Evolutionary conservation across 2,797 vertebrate genomes (phyloP).

Genomic region (Galagoides demidoff): DNA sequence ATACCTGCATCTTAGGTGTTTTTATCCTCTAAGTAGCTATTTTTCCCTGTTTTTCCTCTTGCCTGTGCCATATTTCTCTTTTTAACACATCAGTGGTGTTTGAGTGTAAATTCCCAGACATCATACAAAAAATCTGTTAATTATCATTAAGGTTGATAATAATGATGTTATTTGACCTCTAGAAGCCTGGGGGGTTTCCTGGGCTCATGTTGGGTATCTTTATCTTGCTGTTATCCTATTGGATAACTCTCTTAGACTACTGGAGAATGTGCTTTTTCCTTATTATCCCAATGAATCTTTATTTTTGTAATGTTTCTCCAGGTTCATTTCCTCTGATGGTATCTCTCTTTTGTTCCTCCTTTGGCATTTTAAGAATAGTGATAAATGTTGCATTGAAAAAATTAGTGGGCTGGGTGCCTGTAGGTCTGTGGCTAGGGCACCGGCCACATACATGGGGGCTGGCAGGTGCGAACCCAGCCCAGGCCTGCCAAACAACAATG

Average conservation of each 20-base stretch:
- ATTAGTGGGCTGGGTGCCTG: too few relatives aligned
- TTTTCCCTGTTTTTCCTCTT: conserved; percentile 10
- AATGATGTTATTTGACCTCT: background rate
- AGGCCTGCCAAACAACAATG: too few relatives aligned
- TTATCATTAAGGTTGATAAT: background rate
- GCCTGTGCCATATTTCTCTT: background rate
- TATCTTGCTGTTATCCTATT: background rate
- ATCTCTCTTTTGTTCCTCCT: conserved; percentile 48
- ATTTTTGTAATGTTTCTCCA: conserved; percentile 39
- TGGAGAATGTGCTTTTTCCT: background rate
- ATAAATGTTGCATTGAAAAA: conserved; percentile 16
- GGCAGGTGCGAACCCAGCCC: too few relatives aligned
- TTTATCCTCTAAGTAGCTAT: background rate
- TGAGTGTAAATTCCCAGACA: background rate
- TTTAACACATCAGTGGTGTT: background rate
- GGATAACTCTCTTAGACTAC: background rate
- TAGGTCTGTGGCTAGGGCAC: too few relatives aligned
- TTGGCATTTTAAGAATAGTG: conserved; percentile 50
- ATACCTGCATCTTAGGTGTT: background rate
- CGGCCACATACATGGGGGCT: too few relatives aligned
- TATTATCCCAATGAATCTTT: conserved; percentile 13
- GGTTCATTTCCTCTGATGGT: conserved; percentile 4
- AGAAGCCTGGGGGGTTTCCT: background rate
- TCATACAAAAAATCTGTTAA: background rate
- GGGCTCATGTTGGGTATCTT: background rate